Evolutionary conservation across 2,888 invertebrate species (phyloP), one percentile per base, ranked within the genome.

Genomic region (Criorhina ranunculi): DNA sequence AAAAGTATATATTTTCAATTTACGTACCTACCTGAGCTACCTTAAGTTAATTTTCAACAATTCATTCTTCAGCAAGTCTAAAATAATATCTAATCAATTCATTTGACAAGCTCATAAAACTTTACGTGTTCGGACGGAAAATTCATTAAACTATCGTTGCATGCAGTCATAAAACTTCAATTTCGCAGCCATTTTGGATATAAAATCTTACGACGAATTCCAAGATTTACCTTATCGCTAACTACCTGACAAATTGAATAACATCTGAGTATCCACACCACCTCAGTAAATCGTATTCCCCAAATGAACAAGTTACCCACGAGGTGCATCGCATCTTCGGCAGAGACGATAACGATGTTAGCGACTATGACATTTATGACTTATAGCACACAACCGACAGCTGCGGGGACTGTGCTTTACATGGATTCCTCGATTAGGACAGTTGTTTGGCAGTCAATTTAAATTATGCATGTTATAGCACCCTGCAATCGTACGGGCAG

Each of bases 401-500:
- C 9, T 31, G 35, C 37, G 17, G 42, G 57, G 46, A 7, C 8
- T 8, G 17, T 11, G 9, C 59, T 44, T 53, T 19, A 29, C 53
- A 59, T 35, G 31, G 55, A 53, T 77, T 66, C 42, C 42, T 69
- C 24, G 15, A 60, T 73, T 51, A 42, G 59, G 51, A 79, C 59
- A 46, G 59, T 59, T 73, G 76, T 57, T 40, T 69, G 19, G 17
- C 49, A 51, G 24, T 57, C 19, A 40, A 7, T 75, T 49, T 73
- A 55, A 73, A 80, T 60, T 80, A 73, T 51, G 53, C 60, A 75
- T 62, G 59, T 40, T 17, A 33, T 51, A 19, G 31, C 37, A 64
- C 46, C 19, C 19, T 24, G n/a, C 17, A 35, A n/a, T 9, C n/a
- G 4, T 15, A 33, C 44, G 19, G 49, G 17, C 31, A 24, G 11